Conservation (phyloP, 1,140 invertebrate species). For the Drosophila ercepeae region DNA sequence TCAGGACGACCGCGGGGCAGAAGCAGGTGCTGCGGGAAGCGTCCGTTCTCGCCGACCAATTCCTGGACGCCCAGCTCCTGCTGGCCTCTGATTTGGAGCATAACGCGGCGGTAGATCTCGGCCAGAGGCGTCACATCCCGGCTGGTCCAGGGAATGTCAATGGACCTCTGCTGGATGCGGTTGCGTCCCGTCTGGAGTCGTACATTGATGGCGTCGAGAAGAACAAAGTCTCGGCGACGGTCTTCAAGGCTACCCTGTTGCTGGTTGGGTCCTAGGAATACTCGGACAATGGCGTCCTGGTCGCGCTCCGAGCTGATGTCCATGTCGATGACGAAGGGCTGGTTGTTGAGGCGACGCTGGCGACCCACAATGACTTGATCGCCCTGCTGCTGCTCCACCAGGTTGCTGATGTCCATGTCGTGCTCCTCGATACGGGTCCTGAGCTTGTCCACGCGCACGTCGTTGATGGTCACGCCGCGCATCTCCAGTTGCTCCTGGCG, state of each 20-base stretch:
- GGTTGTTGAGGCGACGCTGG: constrained; percentile 86
- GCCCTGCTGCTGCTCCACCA: constrained; percentile 82
- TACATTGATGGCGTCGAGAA: constrained; percentile 88
- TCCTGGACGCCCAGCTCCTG: constrained; percentile 75
- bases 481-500: constrained; percentile 84
- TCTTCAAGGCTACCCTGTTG: constrained; percentile 85
- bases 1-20: constrained; percentile 86
- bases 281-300: constrained; percentile 84
- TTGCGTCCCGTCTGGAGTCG: constrained; percentile 87
- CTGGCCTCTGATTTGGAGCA: constrained; percentile 83
- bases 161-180: constrained; percentile 87
- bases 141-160: constrained; percentile 86
- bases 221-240: constrained; percentile 87
- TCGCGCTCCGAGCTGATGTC: constrained; percentile 84
- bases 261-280: constrained; percentile 86
- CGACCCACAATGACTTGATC: constrained; percentile 60
- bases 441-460: constrained; percentile 85
- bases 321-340: constrained; percentile 86
- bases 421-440: constrained; percentile 62
- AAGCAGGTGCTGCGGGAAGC: constrained; percentile 86
- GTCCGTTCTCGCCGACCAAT: constrained; percentile 84
- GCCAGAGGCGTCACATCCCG: constrained; percentile 86
- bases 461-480: constrained; percentile 86
- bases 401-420: constrained; percentile 64
- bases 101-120: constrained; percentile 86